Evolutionary conservation across 2,113 vertebrate genomes (phyloP).

Genomic region (Rhinolophus ferrumequinum): DNA sequence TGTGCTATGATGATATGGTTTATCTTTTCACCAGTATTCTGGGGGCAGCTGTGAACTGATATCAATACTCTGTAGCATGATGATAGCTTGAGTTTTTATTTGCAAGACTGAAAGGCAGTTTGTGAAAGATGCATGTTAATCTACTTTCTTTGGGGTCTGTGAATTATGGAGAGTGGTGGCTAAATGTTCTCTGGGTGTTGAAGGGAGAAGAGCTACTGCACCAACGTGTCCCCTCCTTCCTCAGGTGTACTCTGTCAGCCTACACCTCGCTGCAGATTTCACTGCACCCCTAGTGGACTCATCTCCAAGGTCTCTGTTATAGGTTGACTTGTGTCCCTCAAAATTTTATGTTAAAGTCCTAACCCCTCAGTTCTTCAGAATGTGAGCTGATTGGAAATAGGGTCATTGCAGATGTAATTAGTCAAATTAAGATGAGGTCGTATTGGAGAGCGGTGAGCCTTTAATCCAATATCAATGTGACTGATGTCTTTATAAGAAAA

Average conservation of each 20-base stretch:
- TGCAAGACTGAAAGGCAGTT: neutral
- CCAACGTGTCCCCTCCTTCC: fast-evolving
- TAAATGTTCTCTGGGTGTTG: neutral
- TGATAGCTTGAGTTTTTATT: neutral
- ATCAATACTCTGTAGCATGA: neutral
- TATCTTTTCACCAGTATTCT: neutral
- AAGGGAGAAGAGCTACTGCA: neutral
- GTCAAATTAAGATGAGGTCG: neutral
- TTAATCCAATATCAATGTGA: neutral
- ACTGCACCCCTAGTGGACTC: neutral
- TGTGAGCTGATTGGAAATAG: slow-evolving; percentile 9
- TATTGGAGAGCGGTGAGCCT: neutral
- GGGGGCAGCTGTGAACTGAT: neutral
- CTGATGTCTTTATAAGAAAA: neutral
- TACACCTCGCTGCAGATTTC: neutral
- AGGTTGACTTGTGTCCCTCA: neutral
- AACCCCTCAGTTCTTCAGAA: neutral
- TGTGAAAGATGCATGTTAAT: neutral
- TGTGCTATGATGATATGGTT: neutral
- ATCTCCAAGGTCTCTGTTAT: neutral
- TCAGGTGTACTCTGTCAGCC: neutral
- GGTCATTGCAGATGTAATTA: neutral
- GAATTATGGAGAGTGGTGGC: neutral
- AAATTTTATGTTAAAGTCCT: neutral
- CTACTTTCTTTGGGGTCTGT: neutral